Base-by-base conservation (phyloP, 2,113 vertebrate genomes). In the Amblyopsis rosae region DNA sequence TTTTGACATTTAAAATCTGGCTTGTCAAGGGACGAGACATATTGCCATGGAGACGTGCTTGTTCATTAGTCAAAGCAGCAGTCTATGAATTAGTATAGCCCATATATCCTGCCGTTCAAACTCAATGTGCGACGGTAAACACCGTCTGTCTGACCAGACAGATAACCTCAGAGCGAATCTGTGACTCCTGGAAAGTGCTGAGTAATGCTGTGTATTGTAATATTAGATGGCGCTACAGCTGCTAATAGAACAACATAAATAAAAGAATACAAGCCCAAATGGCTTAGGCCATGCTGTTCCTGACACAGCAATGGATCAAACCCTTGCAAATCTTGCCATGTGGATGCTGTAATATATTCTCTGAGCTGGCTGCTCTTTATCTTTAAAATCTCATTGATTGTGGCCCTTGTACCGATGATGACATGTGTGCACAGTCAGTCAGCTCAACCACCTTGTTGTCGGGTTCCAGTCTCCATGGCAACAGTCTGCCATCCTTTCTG, bases 1-100 rank as follows among this genome's bases (percentile, higher is more conserved):
- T 15, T 76, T 8, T 63, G 69, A 77, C 57, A 49, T 72, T 74
- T 75, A 11, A 26, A 64, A 78, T 6, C 17, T 12, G 62, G 54
- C 35, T 4, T 56, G 4, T 59, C 26, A 69, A 58, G 16, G 53
- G 50, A 9, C 41, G 51, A 0, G 41, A 65, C 6, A n/a, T 54
- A 54, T 49, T 6, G 12, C 41, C 62, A 70, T 65, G 11, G 72
- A 68, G 51, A 77, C 49, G 19, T n/a, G 58, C 19, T 58, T 11
- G 47, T 51, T 32, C 10, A 51, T 50, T 8, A 54, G 35, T 12
- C 16, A 19, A 10, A 13, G 47, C 49, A 33, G 60, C n/a, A 26
- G 54, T 55, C 62, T 8, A 2, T 10, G 19, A 57, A 4, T n/a
- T 17, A 57, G n/a, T 4, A 32, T 3, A n/a, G 16, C 55, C 19